Evolutionary conservation across 2,888 invertebrate species (phyloP), one percentile per base, ranked within the genome.

Genomic region (Bombylius discolor): DNA sequence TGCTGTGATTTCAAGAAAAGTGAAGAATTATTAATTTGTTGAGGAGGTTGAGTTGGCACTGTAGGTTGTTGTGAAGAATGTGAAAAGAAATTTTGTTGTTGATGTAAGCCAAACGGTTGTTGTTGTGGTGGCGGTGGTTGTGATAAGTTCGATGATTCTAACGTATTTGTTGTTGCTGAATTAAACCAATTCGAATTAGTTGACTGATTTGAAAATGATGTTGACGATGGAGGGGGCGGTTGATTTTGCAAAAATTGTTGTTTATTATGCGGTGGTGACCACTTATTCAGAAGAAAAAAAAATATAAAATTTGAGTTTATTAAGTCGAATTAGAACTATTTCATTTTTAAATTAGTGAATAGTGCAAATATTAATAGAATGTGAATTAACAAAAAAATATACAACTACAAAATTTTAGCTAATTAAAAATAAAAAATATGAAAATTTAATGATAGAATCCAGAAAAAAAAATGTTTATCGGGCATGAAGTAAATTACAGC

Each of bases 241-340:
- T 50, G 46, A 13, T 34, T 34, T 48, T 56, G 56, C 51, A 48
- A 56, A 52, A 34, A 49, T 45, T 56, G 4, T 42, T 47, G 4
- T 42, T 47, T 11, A 44, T 51, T 52, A 11, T 42, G 39, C 8
- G 39, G 12, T 11, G 39, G 12, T 11, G 8, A 11, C 39, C 39
- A 42, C 39, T 42, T 42, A 3, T 23, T 23, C 4, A 52, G 45
- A 45, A 14, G 12, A 33, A 34, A n/a, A 33, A 49, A 32, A 49
- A 34, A 23, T 23, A 23, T 23, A 23, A 23, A 23, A 23, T 23
- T 23, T 23, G 23, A n/a, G n/a, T n/a, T n/a, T 23, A 23, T 3
- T 23, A 23, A 23, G 23, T 23, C 23, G 23, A 23, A 23, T 23
- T 23, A 23, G 3, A 3, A n/a, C n/a, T n/a, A 23, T 23, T 23